A percentile compares a stretch with the other conserved stretches of the same genome.
Conservation (phyloP, 1,140 invertebrate genomes). For the Brachionus calyciflorus region DNA sequence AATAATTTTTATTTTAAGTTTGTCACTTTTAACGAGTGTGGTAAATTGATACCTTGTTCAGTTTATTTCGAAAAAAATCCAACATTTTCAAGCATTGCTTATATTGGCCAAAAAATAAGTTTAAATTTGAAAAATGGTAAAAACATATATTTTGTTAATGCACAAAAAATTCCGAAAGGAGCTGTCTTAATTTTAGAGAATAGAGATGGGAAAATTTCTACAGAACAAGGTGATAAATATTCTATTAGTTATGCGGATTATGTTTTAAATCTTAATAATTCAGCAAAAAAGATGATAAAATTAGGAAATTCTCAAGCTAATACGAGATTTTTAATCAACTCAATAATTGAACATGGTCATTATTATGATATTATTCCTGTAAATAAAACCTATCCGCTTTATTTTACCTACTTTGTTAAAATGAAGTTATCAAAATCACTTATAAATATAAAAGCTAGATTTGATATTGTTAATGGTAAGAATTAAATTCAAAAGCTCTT, state of each 20-base stretch:
- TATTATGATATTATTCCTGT: not conserved
- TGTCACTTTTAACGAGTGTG: not conserved
- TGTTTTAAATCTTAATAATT: too few relatives aligned
- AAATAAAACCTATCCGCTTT: not conserved
- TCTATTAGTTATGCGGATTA: not conserved
- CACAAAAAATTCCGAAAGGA: not conserved
- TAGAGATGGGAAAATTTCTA: not conserved
- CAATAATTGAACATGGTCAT: not conserved
- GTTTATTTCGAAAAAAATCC: not conserved
- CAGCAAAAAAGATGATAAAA: too few relatives aligned
- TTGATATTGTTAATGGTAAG: not conserved
- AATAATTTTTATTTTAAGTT: not conserved
- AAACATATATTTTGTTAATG: not conserved
- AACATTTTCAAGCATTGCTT: not conserved
- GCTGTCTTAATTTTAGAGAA: not conserved
- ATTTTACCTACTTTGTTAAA: not conserved
- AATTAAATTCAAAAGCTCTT: not conserved
- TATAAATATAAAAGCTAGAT: not conserved
- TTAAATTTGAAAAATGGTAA: not conserved
- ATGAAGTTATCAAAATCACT: not conserved
- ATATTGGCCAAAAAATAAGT: not conserved
- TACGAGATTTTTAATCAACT: conserved; percentile 11
- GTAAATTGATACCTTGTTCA: not conserved
- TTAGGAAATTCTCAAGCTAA: not conserved
- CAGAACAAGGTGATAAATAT: not conserved